Conservation (phyloP, 1,140 invertebrate species). For the Drosophila athabasca region DNA sequence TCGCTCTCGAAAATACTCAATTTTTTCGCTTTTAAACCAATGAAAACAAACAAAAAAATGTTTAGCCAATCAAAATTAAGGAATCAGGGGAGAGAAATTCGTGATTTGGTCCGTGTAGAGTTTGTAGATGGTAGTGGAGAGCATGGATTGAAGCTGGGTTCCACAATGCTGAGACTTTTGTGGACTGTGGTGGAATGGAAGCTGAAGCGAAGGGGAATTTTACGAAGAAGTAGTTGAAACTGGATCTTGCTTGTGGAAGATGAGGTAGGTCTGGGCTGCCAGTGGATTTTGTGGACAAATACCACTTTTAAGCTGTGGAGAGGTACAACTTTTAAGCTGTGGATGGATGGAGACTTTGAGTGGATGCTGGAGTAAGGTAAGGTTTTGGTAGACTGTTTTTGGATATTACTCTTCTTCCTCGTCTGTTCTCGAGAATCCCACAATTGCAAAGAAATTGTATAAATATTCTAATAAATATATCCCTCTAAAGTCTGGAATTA, state of each 20-base stretch:
- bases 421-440: background rate
- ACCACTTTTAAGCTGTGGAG: too few species aligned
- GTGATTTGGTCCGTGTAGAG: conserved; percentile 18
- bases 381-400: conserved; percentile 4
- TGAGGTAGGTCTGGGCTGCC: background rate
- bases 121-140: background rate
- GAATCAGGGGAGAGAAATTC: conserved; percentile 12
- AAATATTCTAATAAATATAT: too few species aligned
- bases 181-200: conserved; percentile 10
- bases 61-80: too few species aligned
- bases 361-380: too few species aligned
- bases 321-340: too few species aligned
- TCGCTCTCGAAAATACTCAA: too few species aligned
- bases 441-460: too few species aligned
- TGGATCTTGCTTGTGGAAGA: conserved; percentile 3
- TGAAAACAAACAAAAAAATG: too few species aligned
- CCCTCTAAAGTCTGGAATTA: too few species aligned
- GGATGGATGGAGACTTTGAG: too few species aligned
- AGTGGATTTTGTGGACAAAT: background rate
- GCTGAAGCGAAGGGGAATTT: background rate
- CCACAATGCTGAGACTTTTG: conserved; percentile 24
- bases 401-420: background rate
- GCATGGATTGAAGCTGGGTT: conserved; percentile 23
- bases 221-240: background rate
- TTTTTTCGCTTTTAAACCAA: too few species aligned